Conservation (phyloP, 1,140 invertebrate genomes). For the Achroia grisella region DNA sequence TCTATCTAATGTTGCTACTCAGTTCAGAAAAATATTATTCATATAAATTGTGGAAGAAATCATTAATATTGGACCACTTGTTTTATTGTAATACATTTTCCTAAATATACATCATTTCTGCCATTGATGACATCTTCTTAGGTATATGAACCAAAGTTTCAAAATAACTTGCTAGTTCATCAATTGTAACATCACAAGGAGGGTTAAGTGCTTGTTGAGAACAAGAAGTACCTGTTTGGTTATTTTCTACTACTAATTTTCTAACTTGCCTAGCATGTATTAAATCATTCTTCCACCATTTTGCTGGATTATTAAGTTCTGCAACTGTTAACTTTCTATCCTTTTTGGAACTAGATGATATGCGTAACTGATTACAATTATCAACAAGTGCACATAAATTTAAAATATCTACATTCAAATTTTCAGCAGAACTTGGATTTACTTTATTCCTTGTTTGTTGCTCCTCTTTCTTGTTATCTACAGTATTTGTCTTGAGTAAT, state of each 20-base stretch:
- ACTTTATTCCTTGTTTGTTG: slow-evolving; percentile 17
- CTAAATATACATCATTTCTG: slow-evolving; percentile 97
- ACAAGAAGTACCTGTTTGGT: slow-evolving; percentile 67
- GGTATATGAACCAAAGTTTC: slow-evolving; percentile 95
- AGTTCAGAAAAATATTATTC: no score
- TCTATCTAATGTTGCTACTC: no score
- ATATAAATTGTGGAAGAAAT: neutral
- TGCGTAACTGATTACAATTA: slow-evolving; percentile 55
- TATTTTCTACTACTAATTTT: slow-evolving; percentile 28
- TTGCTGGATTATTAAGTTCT: slow-evolving; percentile 25
- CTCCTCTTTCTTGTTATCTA: slow-evolving; percentile 30
- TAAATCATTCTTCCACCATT: slow-evolving; percentile 47
- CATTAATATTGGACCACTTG: slow-evolving; percentile 7
- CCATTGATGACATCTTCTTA: slow-evolving; percentile 97
- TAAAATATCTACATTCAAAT: slow-evolving; percentile 30
- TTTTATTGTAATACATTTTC: neutral
- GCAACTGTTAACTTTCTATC: slow-evolving; percentile 10
- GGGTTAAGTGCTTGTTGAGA: slow-evolving; percentile 80
- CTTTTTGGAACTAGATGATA: slow-evolving; percentile 34
- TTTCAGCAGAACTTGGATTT: slow-evolving; percentile 13
- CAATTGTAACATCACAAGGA: slow-evolving; percentile 87
- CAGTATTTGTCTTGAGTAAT: slow-evolving; percentile 30
- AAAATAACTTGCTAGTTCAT: slow-evolving; percentile 94
- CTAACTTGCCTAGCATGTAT: slow-evolving; percentile 23
- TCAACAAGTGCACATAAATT: slow-evolving; percentile 48